Conservation (phyloP, 2,113 vertebrate genomes). For the Ascaphus truei region DNA sequence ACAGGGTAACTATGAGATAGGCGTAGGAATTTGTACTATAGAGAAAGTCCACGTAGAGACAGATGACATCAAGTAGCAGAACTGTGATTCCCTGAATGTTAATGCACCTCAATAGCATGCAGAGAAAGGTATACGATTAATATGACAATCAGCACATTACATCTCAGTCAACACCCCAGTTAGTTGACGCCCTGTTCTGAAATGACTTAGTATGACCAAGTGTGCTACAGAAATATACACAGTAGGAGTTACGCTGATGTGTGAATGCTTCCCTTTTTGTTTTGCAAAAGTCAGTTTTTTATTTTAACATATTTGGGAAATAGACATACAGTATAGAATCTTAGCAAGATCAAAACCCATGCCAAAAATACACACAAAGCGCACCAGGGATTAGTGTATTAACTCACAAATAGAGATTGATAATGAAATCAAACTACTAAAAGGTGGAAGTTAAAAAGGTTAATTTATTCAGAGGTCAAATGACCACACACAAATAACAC, state of each 20-base stretch:
- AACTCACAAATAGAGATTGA: no score
- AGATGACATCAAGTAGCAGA: not conserved
- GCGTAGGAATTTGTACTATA: not conserved
- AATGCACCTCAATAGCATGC: not conserved
- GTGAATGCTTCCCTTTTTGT: not conserved
- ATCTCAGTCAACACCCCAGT: not conserved
- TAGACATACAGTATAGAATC: not conserved
- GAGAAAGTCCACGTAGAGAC: not conserved
- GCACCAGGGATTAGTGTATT: no score
- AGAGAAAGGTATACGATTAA: not conserved
- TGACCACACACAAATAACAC: no score
- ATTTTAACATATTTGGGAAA: not conserved
- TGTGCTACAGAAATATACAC: not conserved
- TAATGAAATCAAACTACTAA: no score
- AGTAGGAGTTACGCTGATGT: not conserved
- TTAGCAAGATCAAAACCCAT: no score
- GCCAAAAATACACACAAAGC: no score
- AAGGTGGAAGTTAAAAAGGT: no score
- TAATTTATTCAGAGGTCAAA: no score
- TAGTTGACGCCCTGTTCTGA: not conserved
- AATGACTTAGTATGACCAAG: not conserved
- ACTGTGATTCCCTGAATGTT: not conserved
- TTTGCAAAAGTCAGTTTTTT: not conserved
- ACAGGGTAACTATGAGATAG: not conserved
- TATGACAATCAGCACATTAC: not conserved